These are phyloP conservation scores for Mycteria americana DNA, from an alignment of 2,797 vertebrate species.

Conservation along the genomic window DNA sequence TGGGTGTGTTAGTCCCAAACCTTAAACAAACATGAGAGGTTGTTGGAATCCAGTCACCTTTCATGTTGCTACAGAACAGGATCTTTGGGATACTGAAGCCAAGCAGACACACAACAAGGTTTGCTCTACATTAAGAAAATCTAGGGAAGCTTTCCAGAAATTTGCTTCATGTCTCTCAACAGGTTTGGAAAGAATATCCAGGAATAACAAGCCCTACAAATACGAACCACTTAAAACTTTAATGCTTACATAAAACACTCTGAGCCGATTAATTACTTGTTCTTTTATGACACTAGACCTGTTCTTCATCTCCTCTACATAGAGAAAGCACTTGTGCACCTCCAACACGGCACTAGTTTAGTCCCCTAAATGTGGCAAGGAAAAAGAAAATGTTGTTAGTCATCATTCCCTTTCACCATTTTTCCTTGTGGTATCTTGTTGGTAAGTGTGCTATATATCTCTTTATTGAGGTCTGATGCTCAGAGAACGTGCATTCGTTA, in stretches of 20 bases:
- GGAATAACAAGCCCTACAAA: constrained; percentile 43
- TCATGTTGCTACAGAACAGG: neutral
- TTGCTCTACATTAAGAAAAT: neutral
- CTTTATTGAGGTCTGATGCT: neutral
- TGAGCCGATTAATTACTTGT: neutral
- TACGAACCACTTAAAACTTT: neutral
- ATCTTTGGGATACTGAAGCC: neutral
- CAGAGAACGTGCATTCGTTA: fast-evolving
- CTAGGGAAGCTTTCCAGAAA: constrained; percentile 26
- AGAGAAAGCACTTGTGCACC: neutral
- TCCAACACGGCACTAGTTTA: neutral
- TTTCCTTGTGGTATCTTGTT: neutral
- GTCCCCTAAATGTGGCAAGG: neutral
- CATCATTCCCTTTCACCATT: neutral
- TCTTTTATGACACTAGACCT: neutral
- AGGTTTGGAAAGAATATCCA: constrained; percentile 32
- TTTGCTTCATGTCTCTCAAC: constrained; percentile 37
- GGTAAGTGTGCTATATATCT: neutral
- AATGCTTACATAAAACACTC: constrained; percentile 12
- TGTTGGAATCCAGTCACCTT: neutral
- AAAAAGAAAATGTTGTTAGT: neutral
- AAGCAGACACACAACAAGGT: neutral
- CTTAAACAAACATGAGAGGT: neutral
- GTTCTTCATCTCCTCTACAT: neutral
- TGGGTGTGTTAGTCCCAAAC: neutral